These are phyloP conservation scores for Galleria mellonella DNA, from an alignment of 1,140 invertebrate genomes.

Conservation along the genomic window DNA sequence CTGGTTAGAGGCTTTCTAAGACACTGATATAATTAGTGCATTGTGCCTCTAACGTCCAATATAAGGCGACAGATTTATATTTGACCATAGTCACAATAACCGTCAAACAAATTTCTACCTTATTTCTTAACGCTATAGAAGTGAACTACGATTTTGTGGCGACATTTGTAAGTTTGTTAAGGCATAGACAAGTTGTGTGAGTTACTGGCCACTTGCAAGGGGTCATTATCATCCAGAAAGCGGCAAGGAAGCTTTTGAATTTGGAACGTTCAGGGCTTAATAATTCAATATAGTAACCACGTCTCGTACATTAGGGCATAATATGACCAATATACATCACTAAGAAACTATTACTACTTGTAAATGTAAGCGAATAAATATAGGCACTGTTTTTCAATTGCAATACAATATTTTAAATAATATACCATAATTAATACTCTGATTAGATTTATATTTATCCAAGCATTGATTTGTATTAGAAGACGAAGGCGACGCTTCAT, in stretches of 20 bases:
- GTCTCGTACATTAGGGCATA: conserved; percentile 15
- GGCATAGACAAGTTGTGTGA: conserved; percentile 41
- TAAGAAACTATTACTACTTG: conserved; percentile 3
- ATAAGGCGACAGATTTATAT: conserved; percentile 33
- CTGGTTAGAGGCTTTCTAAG: conserved; percentile 70
- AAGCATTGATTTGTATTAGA: no score
- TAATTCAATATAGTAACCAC: conserved; percentile 33
- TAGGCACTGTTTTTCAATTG: no score
- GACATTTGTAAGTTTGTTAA: conserved; percentile 16
- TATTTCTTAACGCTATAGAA: conserved; percentile 5
- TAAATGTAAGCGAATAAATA: not conserved
- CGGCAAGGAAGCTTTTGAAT: conserved; percentile 34
- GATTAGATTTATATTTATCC: no score
- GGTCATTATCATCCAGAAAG: conserved; percentile 52
- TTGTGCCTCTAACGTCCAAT: conserved; percentile 58
- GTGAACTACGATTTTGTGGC: not conserved
- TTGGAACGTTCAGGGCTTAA: conserved; percentile 30
- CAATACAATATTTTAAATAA: no score
- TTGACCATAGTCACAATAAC: conserved; percentile 9
- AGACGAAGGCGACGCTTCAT: no score
- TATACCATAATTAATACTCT: no score
- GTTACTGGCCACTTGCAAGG: conserved; percentile 43
- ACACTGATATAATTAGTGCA: conserved; percentile 71
- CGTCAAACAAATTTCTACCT: conserved; percentile 16
- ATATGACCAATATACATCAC: no score